phyloP scores from a whole-genome alignment of 2,888 invertebrate genomes.

The Chironomus riparius region DNA sequence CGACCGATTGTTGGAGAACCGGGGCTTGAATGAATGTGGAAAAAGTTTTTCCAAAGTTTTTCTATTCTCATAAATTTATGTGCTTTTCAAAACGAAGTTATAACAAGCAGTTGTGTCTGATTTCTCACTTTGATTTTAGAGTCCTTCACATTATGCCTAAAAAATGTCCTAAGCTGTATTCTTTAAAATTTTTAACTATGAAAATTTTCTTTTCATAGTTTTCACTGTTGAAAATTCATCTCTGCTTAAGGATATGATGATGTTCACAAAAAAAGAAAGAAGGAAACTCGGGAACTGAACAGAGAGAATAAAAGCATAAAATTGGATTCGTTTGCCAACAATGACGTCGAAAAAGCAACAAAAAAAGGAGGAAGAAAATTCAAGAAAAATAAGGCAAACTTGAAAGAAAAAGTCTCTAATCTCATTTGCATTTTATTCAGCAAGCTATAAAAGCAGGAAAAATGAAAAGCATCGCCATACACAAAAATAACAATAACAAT shows the following conservation, averaged over 20 bases:
- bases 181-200: no score
- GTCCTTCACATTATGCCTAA: no score
- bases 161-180: no score
- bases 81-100: background rate
- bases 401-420: background rate
- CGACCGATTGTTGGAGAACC: background rate
- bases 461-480: background rate
- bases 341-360: background rate
- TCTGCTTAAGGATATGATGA: no score
- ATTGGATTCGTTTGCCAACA: background rate
- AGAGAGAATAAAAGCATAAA: background rate
- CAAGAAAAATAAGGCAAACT: background rate
- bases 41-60: background rate
- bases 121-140: no score
- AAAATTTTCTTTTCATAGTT: no score
- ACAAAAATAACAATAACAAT: background rate
- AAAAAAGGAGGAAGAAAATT: background rate
- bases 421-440: constrained; percentile 6
- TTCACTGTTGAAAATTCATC: no score
- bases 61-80: background rate
- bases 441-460: background rate
- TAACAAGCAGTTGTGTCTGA: no score
- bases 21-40: no score
- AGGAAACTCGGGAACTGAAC: no score
- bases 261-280: no score